phyloP scores from a whole-genome alignment of 2,888 invertebrate genomes.

The Pherbina coryleti region DNA sequence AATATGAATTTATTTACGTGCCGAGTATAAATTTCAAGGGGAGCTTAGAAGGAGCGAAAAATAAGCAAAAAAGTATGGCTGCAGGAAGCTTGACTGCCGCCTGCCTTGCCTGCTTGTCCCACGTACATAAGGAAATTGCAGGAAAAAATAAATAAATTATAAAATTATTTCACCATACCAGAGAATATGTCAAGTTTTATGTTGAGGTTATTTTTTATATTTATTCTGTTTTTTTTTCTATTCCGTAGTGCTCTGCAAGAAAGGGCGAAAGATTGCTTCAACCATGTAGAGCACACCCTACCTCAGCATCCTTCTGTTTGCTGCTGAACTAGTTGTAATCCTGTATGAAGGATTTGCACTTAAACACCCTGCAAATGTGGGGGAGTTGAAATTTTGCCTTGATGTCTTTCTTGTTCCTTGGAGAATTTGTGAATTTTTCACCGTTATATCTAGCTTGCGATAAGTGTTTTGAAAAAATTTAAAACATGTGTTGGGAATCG shows the following conservation, averaged over 20 bases:
- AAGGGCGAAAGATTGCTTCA: neutral
- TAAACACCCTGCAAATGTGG: conserved; percentile 56
- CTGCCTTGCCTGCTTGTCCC: neutral
- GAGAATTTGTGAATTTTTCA: conserved; percentile 46
- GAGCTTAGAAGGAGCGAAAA: conserved; percentile 6
- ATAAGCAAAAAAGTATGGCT: neutral
- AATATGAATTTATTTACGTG: conserved; percentile 59
- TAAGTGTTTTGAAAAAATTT: conserved; percentile 46
- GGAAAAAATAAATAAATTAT: conserved; percentile 66
- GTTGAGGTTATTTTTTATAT: conserved; percentile 26
- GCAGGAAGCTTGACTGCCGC: neutral
- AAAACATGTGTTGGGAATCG: conserved; percentile 58
- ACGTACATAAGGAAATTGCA: conserved; percentile 33
- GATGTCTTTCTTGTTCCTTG: conserved; percentile 41
- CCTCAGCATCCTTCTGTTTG: conserved; percentile 47
- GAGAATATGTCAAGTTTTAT: conserved; percentile 63
- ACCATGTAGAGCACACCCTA: conserved; percentile 38
- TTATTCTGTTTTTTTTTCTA: conserved; percentile 22
- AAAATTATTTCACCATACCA: conserved; percentile 67
- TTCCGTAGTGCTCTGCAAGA: neutral
- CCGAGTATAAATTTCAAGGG: conserved; percentile 33
- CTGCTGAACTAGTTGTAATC: conserved; percentile 52
- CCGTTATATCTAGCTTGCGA: neutral
- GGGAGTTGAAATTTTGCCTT: conserved; percentile 11
- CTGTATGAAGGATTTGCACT: conserved; percentile 64